Base-by-base conservation (phyloP, 2,113 vertebrate genomes). In the Aspidoscelis tigris region DNA sequence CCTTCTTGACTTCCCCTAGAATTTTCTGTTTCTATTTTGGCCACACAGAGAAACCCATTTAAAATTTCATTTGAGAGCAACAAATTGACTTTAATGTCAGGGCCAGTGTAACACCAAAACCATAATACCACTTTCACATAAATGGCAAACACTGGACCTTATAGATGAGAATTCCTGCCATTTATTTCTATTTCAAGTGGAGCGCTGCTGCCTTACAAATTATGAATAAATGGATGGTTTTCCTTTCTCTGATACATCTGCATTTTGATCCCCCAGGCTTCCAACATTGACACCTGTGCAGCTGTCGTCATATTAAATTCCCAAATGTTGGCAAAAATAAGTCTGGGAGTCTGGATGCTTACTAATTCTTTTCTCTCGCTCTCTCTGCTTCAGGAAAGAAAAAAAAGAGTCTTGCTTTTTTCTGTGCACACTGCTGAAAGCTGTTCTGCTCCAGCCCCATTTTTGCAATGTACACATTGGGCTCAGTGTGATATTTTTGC, bases 401-500 rank as follows among this genome's bases (percentile, higher is more conserved):
- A 33, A 82, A 81, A 75, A 81, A 88, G 58, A 80, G 88, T 7
- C 5, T 24, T 78, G 53, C n/a, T 87, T 84, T 61, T 68, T 89
- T 68, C 87, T 72, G 86, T 61, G 87, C 61, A 86, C 39, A 55
- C n/a, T 74, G 75, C 85, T 81, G 39, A 76, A 92, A 88, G 43
- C 89, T 89, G 41, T 66, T 86, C 87, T 89, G 39, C 81, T 76
- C 33, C 16, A 84, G 26, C 8, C 68, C 44, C 64, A 9, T 78
- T 84, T 84, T 75, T 84, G 18, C 89, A 89, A 72, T 84, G 81
- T 22, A 75, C 86, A 88, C 12, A 0, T 89, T 87, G 74, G 24
- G 3, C 83, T 91, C 84, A 88, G 91, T 78, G 84, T 80, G 70
- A 79, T 93, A 89, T 91, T 91, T 92, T 75, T 81, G 92, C 90